Percentiles rank a stretch among this genome's conserved stretches.
phyloP scores from a whole-genome alignment of 1,140 invertebrate species.

The Dinothrombium tinctorium region DNA sequence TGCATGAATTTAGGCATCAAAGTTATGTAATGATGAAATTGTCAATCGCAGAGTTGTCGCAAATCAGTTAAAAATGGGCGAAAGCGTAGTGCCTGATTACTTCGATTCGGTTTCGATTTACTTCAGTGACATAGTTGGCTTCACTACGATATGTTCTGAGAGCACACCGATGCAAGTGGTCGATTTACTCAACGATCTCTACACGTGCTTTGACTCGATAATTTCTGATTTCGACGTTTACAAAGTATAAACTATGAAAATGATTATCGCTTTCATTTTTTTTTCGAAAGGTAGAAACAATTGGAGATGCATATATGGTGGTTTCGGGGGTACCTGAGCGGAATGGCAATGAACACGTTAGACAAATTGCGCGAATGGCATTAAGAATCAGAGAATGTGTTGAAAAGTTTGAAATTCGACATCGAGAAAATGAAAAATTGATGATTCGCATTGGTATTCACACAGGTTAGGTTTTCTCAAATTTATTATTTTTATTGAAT shows the following conservation, averaged over 20 bases:
- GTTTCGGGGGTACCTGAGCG: constrained; percentile 17
- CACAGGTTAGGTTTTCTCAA: constrained; percentile 41
- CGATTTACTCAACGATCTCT: constrained; percentile 82
- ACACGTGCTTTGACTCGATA: constrained; percentile 77
- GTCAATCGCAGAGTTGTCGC: background rate
- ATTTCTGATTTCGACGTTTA: constrained; percentile 86
- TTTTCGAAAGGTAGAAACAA: constrained; percentile 96
- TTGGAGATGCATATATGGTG: constrained; percentile 87
- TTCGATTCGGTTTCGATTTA: constrained; percentile 86
- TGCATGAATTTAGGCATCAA: too few species aligned
- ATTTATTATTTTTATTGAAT: background rate
- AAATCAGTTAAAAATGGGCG: constrained; percentile 46
- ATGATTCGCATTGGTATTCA: constrained; percentile 83
- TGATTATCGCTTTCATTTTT: background rate
- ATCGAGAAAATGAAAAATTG: background rate
- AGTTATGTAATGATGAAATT: too few species aligned
- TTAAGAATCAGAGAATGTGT: background rate
- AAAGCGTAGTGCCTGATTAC: constrained; percentile 74
- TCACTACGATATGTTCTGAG: constrained; percentile 40
- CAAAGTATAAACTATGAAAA: constrained; percentile 35
- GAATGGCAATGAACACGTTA: background rate
- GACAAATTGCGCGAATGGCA: constrained; percentile 1
- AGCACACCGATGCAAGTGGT: constrained; percentile 31
- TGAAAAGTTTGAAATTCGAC: background rate
- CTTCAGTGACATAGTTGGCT: constrained; percentile 83